phyloP scores from a whole-genome alignment of 2,797 vertebrate species.

The Australoheros facetus region DNA sequence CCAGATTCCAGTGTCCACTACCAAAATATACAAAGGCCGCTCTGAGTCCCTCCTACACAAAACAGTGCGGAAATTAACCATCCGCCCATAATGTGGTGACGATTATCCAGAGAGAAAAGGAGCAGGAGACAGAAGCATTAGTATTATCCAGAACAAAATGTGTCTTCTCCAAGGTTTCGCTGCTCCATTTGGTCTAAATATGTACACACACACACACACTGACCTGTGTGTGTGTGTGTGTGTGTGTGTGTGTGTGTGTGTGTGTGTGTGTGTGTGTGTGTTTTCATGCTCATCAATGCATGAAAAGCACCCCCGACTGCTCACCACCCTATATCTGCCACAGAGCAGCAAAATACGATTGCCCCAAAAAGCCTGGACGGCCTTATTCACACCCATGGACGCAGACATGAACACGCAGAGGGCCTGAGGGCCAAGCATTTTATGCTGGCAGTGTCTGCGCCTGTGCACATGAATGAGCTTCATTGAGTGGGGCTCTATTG shows the following conservation, averaged over 20 bases:
- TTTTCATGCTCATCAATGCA: conserved; percentile 31
- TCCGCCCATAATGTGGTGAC: not conserved
- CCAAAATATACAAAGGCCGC: not conserved
- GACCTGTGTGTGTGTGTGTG: not conserved
- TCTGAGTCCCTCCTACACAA: conserved; percentile 29
- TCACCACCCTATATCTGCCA: conserved; percentile 29
- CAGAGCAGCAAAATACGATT: conserved; percentile 19
- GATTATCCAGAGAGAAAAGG: conserved; percentile 29
- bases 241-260: not conserved
- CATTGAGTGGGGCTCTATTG: conserved; percentile 51
- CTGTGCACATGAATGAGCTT: conserved; percentile 53
- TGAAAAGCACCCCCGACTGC: conserved; percentile 26
- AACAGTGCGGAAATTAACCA: not conserved
- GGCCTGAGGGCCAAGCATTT: conserved; percentile 42
- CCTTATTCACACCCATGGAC: conserved; percentile 13
- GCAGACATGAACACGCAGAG: conserved; percentile 3
- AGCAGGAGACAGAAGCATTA: conserved; percentile 3
- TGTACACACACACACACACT: conserved; percentile 21
- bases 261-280: not conserved
- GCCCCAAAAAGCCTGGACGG: conserved; percentile 17
- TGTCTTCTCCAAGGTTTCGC: conserved; percentile 19
- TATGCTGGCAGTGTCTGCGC: conserved; percentile 37
- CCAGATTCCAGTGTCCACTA: conserved; percentile 12
- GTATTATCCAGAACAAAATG: conserved; percentile 20
- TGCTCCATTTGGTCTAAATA: conserved; percentile 57